Base-by-base conservation (phyloP, 2,888 invertebrate species). In the Pristionchus arcanus region DNA sequence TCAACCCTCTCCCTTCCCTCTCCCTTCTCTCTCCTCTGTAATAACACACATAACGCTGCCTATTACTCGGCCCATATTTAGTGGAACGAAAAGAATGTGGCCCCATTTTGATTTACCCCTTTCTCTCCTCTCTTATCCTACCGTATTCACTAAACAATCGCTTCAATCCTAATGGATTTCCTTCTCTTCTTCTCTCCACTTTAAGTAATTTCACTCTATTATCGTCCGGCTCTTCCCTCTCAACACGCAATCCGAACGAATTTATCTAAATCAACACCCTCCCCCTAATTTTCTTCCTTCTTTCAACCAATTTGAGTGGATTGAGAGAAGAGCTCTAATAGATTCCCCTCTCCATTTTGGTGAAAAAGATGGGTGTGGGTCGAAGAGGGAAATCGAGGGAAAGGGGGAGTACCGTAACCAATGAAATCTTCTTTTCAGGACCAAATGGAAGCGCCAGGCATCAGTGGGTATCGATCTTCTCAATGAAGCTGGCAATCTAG, bases 401-500 rank as follows among this genome's bases (percentile, higher is more conserved):
- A 55, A 3, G 28, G 19, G 74, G 42, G 4, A 77, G 16, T 37
- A 77, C 37, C 31, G 31, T 34, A 21, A 31, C 1, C 15, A 13
- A 63, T 66, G 15, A 7, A 34, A 9, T 63, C 7, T 86, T 87
- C 63, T 3, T 95, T 95, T 63, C 97, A 98, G 98, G 96, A 99
- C 99, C 95, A 99, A 99, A 96, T 99, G 99, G 99, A 99, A 99
- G 96, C 97, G 99, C 2, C 99, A 99, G 96, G 98, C 99, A 28
- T 98, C 99, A 0, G 99, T 99, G 4, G 98, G 99, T 0, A 96
- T 98, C 93, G 99, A 99, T 95, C 97, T 99, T 71, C 96, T 99
- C 90, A 98, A 98, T 3, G 99, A 99, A 96, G 98, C 98, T 0
- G 98, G 98, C 16, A 99, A 98, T 96, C 98, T 98, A 96, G 98